Percentiles rank a stretch among this genome's conserved stretches.
Conservation (phyloP, 2,888 invertebrate species). For the Phyllotreta cruciferae region DNA sequence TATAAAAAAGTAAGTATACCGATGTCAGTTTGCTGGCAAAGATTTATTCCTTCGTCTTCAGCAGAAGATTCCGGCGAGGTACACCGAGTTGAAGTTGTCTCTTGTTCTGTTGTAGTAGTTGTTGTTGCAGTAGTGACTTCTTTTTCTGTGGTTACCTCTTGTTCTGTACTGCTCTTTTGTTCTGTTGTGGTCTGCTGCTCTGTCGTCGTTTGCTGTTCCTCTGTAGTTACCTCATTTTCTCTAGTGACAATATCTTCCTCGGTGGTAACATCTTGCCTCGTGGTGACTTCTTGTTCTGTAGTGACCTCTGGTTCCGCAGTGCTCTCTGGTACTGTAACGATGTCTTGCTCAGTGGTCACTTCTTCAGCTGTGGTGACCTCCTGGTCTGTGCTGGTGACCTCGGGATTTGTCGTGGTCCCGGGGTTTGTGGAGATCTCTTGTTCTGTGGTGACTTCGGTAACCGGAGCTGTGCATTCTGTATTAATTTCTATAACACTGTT, state of each 20-base stretch:
- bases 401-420: no score
- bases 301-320: no score
- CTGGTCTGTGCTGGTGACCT: no score
- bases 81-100: not conserved
- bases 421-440: no score
- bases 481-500: not conserved
- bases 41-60: not conserved
- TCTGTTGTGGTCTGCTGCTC: no score
- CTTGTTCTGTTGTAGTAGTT: not conserved
- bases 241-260: not conserved
- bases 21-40: not conserved
- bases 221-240: not conserved
- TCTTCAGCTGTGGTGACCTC: no score
- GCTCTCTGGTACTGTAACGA: not conserved
- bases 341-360: not conserved
- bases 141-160: not conserved
- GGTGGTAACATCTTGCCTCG: no score
- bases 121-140: not conserved
- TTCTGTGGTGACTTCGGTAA: slow-evolving; percentile 1
- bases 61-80: not conserved
- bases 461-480: not conserved
- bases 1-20: not conserved
- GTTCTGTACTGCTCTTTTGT: no score
- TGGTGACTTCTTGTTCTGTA: no score
- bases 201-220: not conserved